These are phyloP conservation scores for Troglohyphantes excavatus DNA, from an alignment of 2,888 invertebrate genomes.

Conservation along the genomic window DNA sequence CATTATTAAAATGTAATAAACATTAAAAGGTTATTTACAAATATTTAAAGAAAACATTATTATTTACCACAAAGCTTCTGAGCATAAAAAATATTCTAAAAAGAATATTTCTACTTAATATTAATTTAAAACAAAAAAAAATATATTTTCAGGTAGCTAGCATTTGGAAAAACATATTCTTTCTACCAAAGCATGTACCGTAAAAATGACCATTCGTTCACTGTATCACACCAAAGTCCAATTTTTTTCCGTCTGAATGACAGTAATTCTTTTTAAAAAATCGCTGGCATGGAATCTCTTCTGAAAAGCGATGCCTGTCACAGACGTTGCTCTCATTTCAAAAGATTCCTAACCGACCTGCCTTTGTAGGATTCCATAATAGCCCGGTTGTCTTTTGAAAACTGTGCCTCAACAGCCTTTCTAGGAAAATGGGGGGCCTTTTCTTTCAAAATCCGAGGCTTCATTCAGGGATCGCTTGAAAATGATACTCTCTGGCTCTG, in stretches of 20 bases:
- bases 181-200: not conserved
- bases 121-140: no score
- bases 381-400: constrained; percentile 54
- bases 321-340: constrained; percentile 50
- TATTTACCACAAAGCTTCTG: no score
- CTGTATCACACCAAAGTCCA: not conserved
- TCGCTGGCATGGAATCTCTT: not conserved
- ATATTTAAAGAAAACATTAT: no score
- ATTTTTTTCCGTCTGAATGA: not conserved
- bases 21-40: no score
- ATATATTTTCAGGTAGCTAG: not conserved
- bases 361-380: constrained; percentile 56
- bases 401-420: constrained; percentile 22
- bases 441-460: constrained; percentile 32
- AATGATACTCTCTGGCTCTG: constrained; percentile 56
- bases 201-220: not conserved
- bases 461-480: constrained; percentile 33
- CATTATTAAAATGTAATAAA: no score
- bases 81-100: no score
- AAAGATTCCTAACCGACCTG: constrained; percentile 16
- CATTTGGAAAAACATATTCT: not conserved
- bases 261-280: constrained; percentile 5
- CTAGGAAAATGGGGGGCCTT: constrained; percentile 10
- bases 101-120: no score
- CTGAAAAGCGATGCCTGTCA: constrained; percentile 36